Evolutionary conservation across 2,797 vertebrate genomes (phyloP).

Genomic region (Sebastes taczanowskii): DNA sequence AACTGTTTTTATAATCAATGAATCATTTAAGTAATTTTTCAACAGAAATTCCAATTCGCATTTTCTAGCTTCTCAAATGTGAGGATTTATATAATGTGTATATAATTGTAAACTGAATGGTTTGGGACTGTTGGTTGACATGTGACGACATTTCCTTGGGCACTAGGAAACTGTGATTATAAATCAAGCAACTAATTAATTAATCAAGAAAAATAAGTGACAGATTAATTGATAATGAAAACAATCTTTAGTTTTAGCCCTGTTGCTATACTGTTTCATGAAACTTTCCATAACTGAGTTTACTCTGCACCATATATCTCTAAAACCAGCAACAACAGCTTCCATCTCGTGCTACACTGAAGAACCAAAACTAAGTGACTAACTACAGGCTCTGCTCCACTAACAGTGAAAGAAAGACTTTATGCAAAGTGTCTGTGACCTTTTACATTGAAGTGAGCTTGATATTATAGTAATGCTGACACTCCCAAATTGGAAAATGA

Average conservation of each 20-base stretch:
- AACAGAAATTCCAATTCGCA: neutral
- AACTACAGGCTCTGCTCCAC: conserved; percentile 15
- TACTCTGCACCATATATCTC: neutral
- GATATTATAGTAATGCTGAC: conserved; percentile 60
- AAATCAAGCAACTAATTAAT: neutral
- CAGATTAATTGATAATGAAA: neutral
- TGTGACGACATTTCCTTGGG: neutral
- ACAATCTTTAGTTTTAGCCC: neutral
- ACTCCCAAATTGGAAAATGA: conserved; percentile 49
- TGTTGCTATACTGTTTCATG: neutral
- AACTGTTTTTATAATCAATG: neutral
- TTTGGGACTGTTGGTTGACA: neutral
- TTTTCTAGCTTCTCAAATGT: neutral
- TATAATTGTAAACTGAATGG: neutral
- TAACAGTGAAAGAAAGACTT: conserved; percentile 36
- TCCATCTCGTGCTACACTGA: neutral
- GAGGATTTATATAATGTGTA: neutral
- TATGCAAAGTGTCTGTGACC: conserved; percentile 59
- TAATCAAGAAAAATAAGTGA: neutral
- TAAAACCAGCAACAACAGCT: neutral
- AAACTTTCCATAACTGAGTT: neutral
- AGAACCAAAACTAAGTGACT: neutral
- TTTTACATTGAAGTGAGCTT: conserved; percentile 54
- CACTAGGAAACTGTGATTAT: neutral
- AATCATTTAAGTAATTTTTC: neutral